Base-by-base conservation (phyloP, 2,888 invertebrate species). In the Andrena haemorrhoa region DNA sequence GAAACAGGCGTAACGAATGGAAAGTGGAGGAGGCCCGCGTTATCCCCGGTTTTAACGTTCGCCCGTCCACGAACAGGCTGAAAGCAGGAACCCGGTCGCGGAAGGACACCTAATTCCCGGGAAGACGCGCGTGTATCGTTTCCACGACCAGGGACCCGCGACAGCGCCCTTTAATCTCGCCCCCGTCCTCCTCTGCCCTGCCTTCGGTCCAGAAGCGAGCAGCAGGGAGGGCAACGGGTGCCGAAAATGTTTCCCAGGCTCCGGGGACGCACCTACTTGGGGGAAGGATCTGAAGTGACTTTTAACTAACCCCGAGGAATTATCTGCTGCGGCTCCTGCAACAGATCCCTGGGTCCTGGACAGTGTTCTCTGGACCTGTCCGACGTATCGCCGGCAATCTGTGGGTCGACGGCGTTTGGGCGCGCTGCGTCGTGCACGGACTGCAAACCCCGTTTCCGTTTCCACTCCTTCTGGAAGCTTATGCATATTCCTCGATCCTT, bases 261-360 rank as follows among this genome's bases (percentile, higher is more conserved):
- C n/a, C 29, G 65, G 64, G 72, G 58, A 6, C 79, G 60, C 61
- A 61, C 41, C 81, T 65, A 56, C 71, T n/a, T 65, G 56, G 47
- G 64, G 69, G 60, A 63, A 74, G 84, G 77, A 77, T 72, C 88
- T 86, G 78, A 88, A 92, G 91, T 89, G 91, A 90, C 89, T 92
- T 90, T 88, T 87, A 88, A 91, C 90, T 90, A 91, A 90, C 88
- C 86, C 41, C 70, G 83, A 86, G 88, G 88, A 92, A 91, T 90
- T 89, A 91, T 90, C 89, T 89, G 72, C 75, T 82, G 84, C 86
- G 82, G 79, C 76, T 79, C 63, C 71, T 73, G 87, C 26, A 70
- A 74, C 68, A 71, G 73, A 20, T 69, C 26, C 64, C n/a, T 64
- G 76, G 60, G 78, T 74, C 87, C 92, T 92, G 92, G 92, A 91